Conservation (phyloP, 2,113 vertebrate species). For the Pseudorasbora parva region DNA sequence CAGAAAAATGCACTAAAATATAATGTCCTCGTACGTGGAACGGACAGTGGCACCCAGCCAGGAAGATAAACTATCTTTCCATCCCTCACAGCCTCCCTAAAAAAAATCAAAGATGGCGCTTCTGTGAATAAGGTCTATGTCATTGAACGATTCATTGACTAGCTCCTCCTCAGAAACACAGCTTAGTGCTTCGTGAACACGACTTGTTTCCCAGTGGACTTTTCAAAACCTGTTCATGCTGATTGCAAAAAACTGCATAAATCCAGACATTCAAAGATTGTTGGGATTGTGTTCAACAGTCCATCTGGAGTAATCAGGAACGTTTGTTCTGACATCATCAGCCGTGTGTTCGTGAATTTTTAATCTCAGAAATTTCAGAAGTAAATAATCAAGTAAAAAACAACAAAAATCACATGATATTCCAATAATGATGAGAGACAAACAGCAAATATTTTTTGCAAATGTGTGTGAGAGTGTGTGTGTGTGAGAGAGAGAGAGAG, state of each 20-base stretch:
- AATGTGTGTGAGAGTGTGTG: no score
- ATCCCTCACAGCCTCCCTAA: no score
- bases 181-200: background rate
- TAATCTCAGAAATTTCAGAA: background rate
- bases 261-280: background rate
- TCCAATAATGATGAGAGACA: background rate
- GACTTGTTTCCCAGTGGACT: background rate
- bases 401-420: background rate
- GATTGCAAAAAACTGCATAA: background rate
- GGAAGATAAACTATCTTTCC: no score
- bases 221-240: background rate
- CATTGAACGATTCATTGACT: background rate
- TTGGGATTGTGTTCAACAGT: background rate
- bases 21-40: no score
- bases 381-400: background rate
- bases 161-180: background rate
- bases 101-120: no score
- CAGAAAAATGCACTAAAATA: no score
- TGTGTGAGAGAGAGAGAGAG: no score
- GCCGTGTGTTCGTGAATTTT: background rate
- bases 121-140: no score
- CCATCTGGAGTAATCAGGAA: slow-evolving; percentile 11
- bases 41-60: no score
- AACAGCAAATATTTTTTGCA: no score
- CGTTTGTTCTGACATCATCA: background rate